Evolutionary conservation across 2,113 vertebrate species (phyloP), one percentile per base, ranked within the genome.

Genomic region (Reinhardtius hippoglossoides): DNA sequence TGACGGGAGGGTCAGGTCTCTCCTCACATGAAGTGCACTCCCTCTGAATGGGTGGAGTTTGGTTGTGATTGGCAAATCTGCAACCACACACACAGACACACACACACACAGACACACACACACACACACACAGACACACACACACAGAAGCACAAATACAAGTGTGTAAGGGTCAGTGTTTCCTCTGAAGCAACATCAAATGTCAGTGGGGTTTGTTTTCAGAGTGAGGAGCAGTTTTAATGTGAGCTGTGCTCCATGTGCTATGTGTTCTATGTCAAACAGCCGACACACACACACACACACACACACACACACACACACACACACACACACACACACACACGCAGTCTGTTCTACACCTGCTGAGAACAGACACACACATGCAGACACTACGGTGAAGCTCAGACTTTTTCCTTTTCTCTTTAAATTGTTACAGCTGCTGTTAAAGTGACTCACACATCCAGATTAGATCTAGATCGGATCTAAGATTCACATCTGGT

Each of bases 21-120:
- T 35, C 35, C 60, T 12, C 68, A 76, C 77, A 63, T 5, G 62
- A 74, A 83, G 60, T 15, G 58, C 78, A 72, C 83, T 63, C 65
- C 67, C 81, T 80, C 72, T 78, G 58, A 42, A 76, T 82, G 88
- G 91, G 91, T 68, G 90, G 91, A 82, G 90, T 79, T 83, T 87
- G 74, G 69, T 54, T 56, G 59, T 60, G 74, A 88, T 76, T 80
- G 46, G 76, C 67, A 84, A 72, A 82, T 16, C 15, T 27, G 50
- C 35, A 71, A 14, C n/a, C n/a, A 40, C 54, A 62, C 54, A 40
- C 72, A 58, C 57, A 60, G 37, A 78, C 42, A n/a, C 67, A 68
- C 50, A 56, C 62, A 65, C 37, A 44, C 44, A 40, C 42, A 57
- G 13, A 40, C 62, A 65, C 37, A 44, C 44, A 40, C 42, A 57